Conservation (phyloP, 2,888 invertebrate species). For the Metalampra italica region DNA sequence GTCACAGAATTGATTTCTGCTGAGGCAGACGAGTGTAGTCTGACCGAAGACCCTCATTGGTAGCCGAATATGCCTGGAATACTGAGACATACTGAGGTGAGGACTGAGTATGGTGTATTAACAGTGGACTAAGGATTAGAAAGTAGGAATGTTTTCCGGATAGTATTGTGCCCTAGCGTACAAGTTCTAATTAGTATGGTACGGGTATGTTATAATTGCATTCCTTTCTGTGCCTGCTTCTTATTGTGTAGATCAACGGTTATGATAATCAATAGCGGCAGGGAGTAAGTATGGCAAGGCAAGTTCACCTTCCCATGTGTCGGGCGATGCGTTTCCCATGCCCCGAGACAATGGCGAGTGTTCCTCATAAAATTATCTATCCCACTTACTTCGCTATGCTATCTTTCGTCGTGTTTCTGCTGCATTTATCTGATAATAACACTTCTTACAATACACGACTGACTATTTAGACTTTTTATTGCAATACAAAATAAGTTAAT, state of each 20-base stretch:
- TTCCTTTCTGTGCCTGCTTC: background rate
- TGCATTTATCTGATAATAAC: background rate
- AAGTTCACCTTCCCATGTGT: constrained; percentile 27
- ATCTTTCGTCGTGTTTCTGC: background rate
- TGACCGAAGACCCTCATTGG: too few species aligned
- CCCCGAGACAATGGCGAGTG: constrained; percentile 23
- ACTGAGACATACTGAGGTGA: too few species aligned
- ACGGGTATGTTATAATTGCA: background rate
- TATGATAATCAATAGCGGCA: constrained; percentile 10
- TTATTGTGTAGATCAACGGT: constrained; percentile 10
- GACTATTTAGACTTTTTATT: background rate
- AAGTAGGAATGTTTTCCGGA: too few species aligned
- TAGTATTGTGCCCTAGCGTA: too few species aligned
- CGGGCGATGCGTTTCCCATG: constrained; percentile 30
- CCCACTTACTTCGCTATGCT: background rate
- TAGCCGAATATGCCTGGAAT: too few species aligned
- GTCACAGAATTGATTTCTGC: too few species aligned
- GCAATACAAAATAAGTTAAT: background rate
- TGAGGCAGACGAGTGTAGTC: too few species aligned
- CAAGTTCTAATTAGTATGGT: background rate
- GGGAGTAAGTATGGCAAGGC: constrained; percentile 17
- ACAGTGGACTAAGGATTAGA: too few species aligned
- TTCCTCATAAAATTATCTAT: constrained; percentile 11
- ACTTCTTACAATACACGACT: background rate
- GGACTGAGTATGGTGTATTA: too few species aligned